Evolutionary conservation across 2,888 invertebrate species (phyloP), one percentile per base, ranked within the genome.

Genomic region (Andrena chrysosceles): DNA sequence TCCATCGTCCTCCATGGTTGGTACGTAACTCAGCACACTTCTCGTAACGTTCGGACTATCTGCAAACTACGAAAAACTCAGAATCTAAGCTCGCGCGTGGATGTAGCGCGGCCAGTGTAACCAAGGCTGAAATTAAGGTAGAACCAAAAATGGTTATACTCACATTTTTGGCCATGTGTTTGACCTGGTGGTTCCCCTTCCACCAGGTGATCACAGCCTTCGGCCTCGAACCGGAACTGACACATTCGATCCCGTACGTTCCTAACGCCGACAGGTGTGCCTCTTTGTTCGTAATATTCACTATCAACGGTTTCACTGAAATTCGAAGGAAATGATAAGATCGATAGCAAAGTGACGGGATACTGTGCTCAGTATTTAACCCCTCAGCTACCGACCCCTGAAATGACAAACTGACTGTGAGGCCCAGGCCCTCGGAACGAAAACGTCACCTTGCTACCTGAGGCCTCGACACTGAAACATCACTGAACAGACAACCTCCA

Each of bases 181-280:
- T 97, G 85, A 98, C 95, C 94, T 97, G 97, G 90, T 97, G 95
- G 91, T 96, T 97, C 86, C 97, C 97, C 93, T 97, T 97, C 97
- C 97, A 98, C 98, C 98, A 98, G 56, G 97, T 97, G 92, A 98
- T 97, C 78, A 96, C 95, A 2, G 98, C 97, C 87, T 97, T 96
- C 8, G 98, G 98, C 85, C 97, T 95, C 6, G 98, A 98, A 70
- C 98, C 98, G 0, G 97, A 96, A 82, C 97, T 97, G 92, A 96
- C 96, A 94, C 98, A 98, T 92, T 98, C 97, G 83, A 98, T 96
- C 91, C 98, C 97, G 94, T 98, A 98, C 76, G 97, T 96, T 93
- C 97, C 97, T 91, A 97, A 97, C 0, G 98, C 98, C 31, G 97
- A 97, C 74, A 98, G 96, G 92, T 97, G 96, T 90, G 96, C 96